Evolutionary conservation across 2,797 vertebrate genomes (phyloP).

Genomic region (Phoxinus dragarum): DNA sequence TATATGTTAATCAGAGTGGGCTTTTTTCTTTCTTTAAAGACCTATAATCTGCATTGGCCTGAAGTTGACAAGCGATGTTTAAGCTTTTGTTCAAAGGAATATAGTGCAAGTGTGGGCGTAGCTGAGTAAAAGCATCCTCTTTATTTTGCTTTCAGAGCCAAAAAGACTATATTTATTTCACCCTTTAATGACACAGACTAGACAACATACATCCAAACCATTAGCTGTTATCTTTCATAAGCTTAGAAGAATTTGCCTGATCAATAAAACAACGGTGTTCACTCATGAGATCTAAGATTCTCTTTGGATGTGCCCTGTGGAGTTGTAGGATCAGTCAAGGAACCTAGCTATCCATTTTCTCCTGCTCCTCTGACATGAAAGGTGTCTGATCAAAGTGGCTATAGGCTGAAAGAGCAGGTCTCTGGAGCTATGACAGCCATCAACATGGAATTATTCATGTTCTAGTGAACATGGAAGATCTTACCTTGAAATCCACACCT

Average conservation of each 20-base stretch:
- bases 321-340: slow-evolving; percentile 19
- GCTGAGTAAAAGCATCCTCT: slow-evolving; percentile 33
- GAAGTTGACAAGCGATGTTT: slow-evolving; percentile 49
- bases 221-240: background rate
- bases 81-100: slow-evolving; percentile 41
- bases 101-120: slow-evolving; percentile 43
- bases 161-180: slow-evolving; percentile 24
- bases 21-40: slow-evolving; percentile 14
- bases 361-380: slow-evolving; percentile 54
- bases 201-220: background rate
- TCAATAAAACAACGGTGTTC: slow-evolving; percentile 3
- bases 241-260: background rate
- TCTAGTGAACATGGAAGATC: slow-evolving; percentile 32
- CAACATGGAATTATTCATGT: slow-evolving; percentile 58
- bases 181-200: slow-evolving; percentile 14
- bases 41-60: slow-evolving; percentile 35
- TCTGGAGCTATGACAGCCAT: slow-evolving; percentile 21
- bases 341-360: slow-evolving; percentile 32
- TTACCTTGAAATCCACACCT: slow-evolving; percentile 36
- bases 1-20: slow-evolving; percentile 34
- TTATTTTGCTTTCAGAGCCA: slow-evolving; percentile 38
- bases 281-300: slow-evolving; percentile 7
- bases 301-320: background rate
- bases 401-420: slow-evolving; percentile 43
- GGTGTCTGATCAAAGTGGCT: slow-evolving; percentile 56